Evolutionary conservation across 2,888 invertebrate species (phyloP), one percentile per base, ranked within the genome.

Genomic region (Caenorhabditis sinica): DNA sequence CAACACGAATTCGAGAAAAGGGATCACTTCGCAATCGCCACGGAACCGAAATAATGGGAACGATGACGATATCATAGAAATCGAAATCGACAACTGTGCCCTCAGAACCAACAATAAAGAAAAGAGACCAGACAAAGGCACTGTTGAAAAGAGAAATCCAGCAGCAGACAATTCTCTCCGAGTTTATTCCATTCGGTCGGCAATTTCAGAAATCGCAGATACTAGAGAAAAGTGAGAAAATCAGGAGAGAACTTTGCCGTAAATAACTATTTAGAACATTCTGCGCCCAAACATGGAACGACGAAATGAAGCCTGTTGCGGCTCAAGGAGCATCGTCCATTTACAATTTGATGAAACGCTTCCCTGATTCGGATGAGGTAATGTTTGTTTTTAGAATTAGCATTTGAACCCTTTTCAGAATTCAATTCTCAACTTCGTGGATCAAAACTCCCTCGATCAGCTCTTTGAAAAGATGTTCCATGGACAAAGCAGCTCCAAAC

Each of bases 381-480:
- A n/a, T n/a, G n/a, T n/a, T n/a, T n/a, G n/a, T n/a, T n/a, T n/a
- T 45, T 13, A 11, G 17, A 45, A 45, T 17, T 17, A 17, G 4
- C 15, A 45, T 17, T 15, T 17, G 13, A 0, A 4, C 1, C 4
- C 17, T 45, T 17, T 17, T 17, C 17, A 15, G 15, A 11, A 45
- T 11, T 5, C 15, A 45, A 11, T 13, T 1, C 15, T 15, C 4
- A 13, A 45, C 17, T 45, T 45, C 45, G 15, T 15, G 4, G 56
- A 56, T 15, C 11, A 28, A 56, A 28, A 13, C 13, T 15, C 9
- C 11, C 28, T 53, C 9, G 28, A 69, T 40, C 13, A 68, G 13
- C 45, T 76, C 23, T 40, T 76, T 36, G 68, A 68, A 23, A 61
- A 60, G 30, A 76, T 76, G 76, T 69, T 68, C 58, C 20, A 23